A percentile compares a stretch with the other conserved stretches of the same genome.
Conservation (phyloP, 1,140 invertebrate species). For the Zaprionus camerounensis region DNA sequence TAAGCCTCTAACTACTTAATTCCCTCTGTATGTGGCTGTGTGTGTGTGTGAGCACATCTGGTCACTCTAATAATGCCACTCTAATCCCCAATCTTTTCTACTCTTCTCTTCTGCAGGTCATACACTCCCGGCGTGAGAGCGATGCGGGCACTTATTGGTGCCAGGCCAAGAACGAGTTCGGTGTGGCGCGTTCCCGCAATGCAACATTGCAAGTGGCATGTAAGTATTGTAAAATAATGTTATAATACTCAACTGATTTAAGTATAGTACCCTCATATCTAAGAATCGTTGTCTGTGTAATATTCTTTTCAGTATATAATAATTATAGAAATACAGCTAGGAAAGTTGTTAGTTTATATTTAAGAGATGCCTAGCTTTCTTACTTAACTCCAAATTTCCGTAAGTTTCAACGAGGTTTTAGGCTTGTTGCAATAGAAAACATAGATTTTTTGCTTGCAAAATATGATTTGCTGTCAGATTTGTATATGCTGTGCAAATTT, state of each 20-base stretch:
- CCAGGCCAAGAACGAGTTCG: conserved; percentile 92
- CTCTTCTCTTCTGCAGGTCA: conserved; percentile 60
- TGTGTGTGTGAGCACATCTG: not conserved
- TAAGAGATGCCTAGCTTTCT: not conserved
- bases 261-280: not conserved
- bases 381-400: not conserved
- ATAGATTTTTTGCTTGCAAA: not conserved
- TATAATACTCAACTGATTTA: not conserved
- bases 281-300: no score
- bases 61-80: conserved; percentile 50
- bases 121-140: conserved; percentile 86
- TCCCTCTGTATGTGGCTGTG: not conserved
- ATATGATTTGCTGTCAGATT: not conserved
- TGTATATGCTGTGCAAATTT: not conserved
- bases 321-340: not conserved
- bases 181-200: conserved; percentile 91
- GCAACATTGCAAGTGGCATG: conserved; percentile 94
- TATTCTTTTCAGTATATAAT: not conserved
- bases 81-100: conserved; percentile 48
- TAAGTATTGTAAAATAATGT: conserved; percentile 84
- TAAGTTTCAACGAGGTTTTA: not conserved
- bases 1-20: conserved; percentile 42
- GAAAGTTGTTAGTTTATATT: not conserved
- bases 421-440: not conserved
- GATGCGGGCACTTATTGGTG: conserved; percentile 95